A percentile compares a stretch with the other conserved stretches of the same genome.
Conservation (phyloP, 2,888 invertebrate genomes). For the Lasioglossum figueresi region DNA sequence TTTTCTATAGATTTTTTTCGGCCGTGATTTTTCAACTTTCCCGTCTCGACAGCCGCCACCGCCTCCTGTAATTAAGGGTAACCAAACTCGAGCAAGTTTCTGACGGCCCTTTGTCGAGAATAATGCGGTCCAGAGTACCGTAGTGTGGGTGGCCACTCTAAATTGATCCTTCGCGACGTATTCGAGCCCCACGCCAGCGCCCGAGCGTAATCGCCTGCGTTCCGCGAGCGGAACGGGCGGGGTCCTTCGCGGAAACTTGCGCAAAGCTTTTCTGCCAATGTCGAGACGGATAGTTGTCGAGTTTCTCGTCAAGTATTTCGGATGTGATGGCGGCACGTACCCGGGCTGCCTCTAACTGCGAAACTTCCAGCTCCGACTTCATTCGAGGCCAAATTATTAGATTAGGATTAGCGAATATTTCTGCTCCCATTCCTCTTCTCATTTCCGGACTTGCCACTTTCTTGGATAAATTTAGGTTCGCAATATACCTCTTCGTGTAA, state of each 20-base stretch:
- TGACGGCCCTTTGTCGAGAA: conserved; percentile 44
- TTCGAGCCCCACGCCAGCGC: not conserved
- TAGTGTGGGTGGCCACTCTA: conserved; percentile 20
- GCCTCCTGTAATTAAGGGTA: conserved; percentile 53
- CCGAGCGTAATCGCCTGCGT: conserved; percentile 15
- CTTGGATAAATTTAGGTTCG: not conserved
- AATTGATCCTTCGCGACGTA: conserved; percentile 48
- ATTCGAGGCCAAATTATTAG: not conserved
- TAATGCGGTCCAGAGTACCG: conserved; percentile 25
- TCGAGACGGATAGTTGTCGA: conserved; percentile 5
- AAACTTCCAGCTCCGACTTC: not conserved
- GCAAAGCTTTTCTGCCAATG: not conserved
- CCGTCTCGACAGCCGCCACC: not conserved
- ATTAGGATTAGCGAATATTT: not conserved
- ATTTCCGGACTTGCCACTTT: not conserved
- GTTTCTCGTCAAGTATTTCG: conserved; percentile 11
- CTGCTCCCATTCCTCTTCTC: not conserved
- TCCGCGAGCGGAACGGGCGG: not conserved
- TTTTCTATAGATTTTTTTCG: conserved; percentile 13
- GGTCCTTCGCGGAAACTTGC: conserved; percentile 11
- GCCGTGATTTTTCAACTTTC: conserved; percentile 55
- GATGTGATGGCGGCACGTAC: not conserved
- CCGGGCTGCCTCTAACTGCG: not conserved
- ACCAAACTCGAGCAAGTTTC: conserved; percentile 50
- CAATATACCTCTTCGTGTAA: not conserved